Base-by-base conservation (phyloP, 2,113 vertebrate genomes). In the Arvicanthis niloticus region DNA sequence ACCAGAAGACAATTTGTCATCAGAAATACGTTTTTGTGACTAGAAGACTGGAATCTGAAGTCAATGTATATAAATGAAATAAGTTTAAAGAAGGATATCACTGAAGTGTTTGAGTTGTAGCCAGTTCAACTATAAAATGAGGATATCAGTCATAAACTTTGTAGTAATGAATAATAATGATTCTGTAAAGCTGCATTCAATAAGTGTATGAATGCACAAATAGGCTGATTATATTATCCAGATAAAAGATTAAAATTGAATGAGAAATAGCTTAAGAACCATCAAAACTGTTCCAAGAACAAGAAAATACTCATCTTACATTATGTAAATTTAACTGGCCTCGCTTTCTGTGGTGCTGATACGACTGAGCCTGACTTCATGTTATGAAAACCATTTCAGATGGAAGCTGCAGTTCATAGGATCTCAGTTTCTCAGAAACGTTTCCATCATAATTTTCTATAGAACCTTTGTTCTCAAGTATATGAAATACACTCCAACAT, bases 271-370 rank as follows among this genome's bases (percentile, higher is more conserved):
- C 16, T n/a, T n/a, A 29, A 60, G 75, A n/a, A 16, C 17, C 42
- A 7, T 24, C 67, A 29, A 60, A 26, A 24, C 45, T 13, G 24
- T 29, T 89, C 8, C 22, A 62, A 87, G 56, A 17, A 81, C 42
- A 89, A 10, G 6, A 24, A 22, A 70, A 22, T 8, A 53, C 3
- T 22, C 1, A 5, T 34, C 58, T 60, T 48, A 2, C 21, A 5
- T 8, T 1, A 1, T 76, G 8, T n/a, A 65, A 62, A 51, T 21
- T 42, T 26, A 37, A 0, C 4, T 1, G 7, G 5, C 3, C 24
- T 4, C 21, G 2, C 37, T 10, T 2, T 11, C 3, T 34, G 29
- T 26, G 34, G 40, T 37, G 3, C 24, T 21, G 31, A 56, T 29
- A 2, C 5, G 40, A 60, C 3, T 0, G 24, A 0, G 17, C 37